These are phyloP conservation scores for Chitala chitala DNA, from an alignment of 2,113 vertebrate genomes.

Conservation along the genomic window DNA sequence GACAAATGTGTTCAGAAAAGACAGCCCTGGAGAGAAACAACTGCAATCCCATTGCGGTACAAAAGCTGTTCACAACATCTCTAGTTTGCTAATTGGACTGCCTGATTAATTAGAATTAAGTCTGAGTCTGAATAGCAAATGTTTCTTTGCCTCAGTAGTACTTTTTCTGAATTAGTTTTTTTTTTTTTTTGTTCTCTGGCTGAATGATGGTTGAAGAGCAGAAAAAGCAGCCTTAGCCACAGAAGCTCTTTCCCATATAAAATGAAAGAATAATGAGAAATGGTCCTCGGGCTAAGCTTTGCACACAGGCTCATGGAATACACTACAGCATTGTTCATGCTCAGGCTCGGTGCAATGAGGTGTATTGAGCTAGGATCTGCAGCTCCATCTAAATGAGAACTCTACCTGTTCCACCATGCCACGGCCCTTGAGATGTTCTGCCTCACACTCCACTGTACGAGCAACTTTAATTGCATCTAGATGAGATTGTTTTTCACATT, in stretches of 20 bases:
- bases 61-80: not conserved
- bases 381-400: not conserved
- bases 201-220: not conserved
- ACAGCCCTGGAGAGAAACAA: not conserved
- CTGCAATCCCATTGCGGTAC: not conserved
- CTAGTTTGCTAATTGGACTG: not conserved
- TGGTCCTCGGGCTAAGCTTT: not conserved
- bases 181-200: not conserved
- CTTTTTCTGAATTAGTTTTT: too few relatives aligned
- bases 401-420: not conserved
- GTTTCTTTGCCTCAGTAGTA: not conserved
- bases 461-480: not conserved
- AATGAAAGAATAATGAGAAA: too few relatives aligned
- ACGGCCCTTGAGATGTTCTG: too few relatives aligned
- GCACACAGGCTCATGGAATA: not conserved
- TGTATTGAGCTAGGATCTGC: too few relatives aligned
- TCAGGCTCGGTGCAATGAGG: not conserved
- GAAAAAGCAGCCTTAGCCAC: not conserved
- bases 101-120: conserved; percentile 8
- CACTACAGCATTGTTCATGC: too few relatives aligned
- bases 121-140: not conserved
- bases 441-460: not conserved
- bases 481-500: too few relatives aligned
- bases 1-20: not conserved
- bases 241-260: not conserved